Evolutionary conservation across 2,888 invertebrate species (phyloP).

Genomic region (Oscheius onirici): DNA sequence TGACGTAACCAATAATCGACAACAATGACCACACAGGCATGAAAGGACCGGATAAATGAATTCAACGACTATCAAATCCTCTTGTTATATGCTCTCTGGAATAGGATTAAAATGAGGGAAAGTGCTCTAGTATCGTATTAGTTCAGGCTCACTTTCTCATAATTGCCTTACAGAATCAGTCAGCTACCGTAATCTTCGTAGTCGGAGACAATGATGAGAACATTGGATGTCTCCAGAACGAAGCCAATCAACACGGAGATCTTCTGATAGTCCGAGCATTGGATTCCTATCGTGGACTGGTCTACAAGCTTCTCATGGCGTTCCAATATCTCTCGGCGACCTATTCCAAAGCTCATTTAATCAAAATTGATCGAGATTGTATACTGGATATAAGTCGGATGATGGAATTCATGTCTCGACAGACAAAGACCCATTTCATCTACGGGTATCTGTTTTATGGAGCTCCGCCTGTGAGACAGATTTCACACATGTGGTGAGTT

Average conservation of each 20-base stretch:
- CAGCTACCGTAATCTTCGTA: slow-evolving; percentile 1
- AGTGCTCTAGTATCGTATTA: background rate
- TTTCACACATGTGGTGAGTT: background rate
- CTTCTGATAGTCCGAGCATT: background rate
- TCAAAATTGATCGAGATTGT: slow-evolving; percentile 15
- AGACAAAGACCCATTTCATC: background rate
- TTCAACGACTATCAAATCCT: too few relatives aligned
- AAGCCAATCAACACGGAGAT: background rate
- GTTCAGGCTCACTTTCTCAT: background rate
- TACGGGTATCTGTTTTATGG: slow-evolving; percentile 11
- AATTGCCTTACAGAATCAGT: background rate
- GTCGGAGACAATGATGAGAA: slow-evolving; percentile 1
- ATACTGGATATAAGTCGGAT: background rate
- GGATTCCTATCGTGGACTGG: slow-evolving; percentile 18
- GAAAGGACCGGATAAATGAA: too few relatives aligned
- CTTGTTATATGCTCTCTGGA: too few relatives aligned
- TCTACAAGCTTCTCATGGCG: slow-evolving; percentile 15
- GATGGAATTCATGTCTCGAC: background rate
- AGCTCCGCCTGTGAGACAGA: background rate
- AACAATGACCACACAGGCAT: too few relatives aligned
- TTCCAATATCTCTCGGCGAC: background rate
- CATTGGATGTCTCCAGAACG: background rate
- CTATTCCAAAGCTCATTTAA: background rate
- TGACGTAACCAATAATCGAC: too few relatives aligned
- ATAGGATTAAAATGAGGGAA: background rate